A percentile compares a stretch with the other conserved stretches of the same genome.
phyloP scores from a whole-genome alignment of 2,888 invertebrate species.

The Cacoxenus indagator region DNA sequence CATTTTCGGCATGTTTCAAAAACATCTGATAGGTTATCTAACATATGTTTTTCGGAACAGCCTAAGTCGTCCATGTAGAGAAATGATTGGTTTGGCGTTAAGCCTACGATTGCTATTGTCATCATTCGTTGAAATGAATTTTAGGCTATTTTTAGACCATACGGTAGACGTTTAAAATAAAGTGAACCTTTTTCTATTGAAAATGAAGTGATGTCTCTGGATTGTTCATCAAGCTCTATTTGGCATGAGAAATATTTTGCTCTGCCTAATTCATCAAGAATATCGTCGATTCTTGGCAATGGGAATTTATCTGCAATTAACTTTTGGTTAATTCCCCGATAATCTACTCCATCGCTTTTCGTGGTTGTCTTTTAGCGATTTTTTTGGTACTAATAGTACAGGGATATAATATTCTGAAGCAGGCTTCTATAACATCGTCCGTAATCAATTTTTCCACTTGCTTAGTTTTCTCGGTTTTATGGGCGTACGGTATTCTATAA shows the following conservation, averaged over 20 bases:
- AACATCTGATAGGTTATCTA: not conserved
- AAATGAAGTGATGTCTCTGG: not conserved
- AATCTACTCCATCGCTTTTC: too few relatives aligned
- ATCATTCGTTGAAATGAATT: not conserved
- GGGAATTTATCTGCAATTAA: not conserved
- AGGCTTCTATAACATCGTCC: not conserved
- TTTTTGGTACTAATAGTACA: not conserved
- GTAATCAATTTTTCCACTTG: not conserved
- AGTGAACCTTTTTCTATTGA: not conserved
- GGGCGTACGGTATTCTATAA: not conserved
- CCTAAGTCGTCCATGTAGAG: constrained; percentile 7
- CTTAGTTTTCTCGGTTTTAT: not conserved
- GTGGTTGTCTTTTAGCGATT: too few relatives aligned
- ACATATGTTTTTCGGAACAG: constrained; percentile 11
- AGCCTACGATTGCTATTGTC: not conserved
- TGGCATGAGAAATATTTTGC: not conserved
- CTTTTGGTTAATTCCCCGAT: not conserved
- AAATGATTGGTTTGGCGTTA: not conserved
- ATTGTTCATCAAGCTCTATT: not conserved
- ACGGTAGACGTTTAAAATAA: not conserved
- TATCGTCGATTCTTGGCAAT: not conserved
- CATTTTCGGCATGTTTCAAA: too few relatives aligned
- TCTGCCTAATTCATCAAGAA: not conserved
- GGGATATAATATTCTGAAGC: not conserved
- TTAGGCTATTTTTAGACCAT: not conserved